Conservation (phyloP, 2,888 invertebrate species). For the Drosophila pullipes region DNA sequence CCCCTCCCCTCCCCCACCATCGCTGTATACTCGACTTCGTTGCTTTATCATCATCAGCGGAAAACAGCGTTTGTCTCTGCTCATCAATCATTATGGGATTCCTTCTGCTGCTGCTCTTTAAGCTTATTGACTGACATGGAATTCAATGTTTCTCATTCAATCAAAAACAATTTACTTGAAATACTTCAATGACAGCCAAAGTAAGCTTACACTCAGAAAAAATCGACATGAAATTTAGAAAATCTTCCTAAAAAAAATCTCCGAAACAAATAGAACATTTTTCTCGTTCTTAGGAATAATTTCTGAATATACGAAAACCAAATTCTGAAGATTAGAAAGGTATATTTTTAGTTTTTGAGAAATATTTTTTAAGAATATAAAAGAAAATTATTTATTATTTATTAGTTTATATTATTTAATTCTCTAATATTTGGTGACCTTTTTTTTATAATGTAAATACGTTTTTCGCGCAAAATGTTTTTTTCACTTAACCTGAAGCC, state of each 20-base stretch:
- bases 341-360: fast-evolving
- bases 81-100: constrained; percentile 48
- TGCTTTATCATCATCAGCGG: background rate
- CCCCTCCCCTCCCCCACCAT: too few species aligned
- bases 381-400: background rate
- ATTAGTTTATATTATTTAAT: background rate
- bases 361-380: background rate
- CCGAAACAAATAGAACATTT: fast-evolving
- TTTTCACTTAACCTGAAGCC: background rate
- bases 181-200: background rate
- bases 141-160: constrained; percentile 33
- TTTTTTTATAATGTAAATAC: fast-evolving
- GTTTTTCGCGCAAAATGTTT: background rate
- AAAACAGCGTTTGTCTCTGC: background rate
- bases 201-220: background rate
- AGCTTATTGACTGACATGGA: constrained; percentile 19
- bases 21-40: constrained; percentile 36
- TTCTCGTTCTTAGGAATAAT: background rate
- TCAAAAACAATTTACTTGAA: constrained; percentile 28
- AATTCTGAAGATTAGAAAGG: background rate
- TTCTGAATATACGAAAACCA: background rate
- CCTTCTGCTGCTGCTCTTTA: constrained; percentile 3
- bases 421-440: background rate
- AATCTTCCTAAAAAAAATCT: background rate
- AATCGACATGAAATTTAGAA: background rate